Percentiles rank a stretch among this genome's conserved stretches.
phyloP scores from a whole-genome alignment of 2,113 vertebrate species.

The Laticauda colubrina region DNA sequence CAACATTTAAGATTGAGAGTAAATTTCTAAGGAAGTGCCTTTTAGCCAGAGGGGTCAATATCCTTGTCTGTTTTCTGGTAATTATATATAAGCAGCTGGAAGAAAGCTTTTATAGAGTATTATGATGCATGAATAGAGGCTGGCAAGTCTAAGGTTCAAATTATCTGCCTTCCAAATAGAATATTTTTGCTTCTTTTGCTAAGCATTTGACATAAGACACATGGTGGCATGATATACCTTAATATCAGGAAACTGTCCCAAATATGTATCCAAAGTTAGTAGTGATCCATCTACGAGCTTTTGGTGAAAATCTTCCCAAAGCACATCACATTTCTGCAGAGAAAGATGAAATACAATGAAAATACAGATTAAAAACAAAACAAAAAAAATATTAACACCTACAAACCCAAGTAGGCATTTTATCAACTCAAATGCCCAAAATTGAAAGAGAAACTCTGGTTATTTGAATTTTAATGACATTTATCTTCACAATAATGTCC shows the following conservation, averaged over 20 bases:
- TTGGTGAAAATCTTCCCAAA: slow-evolving; percentile 98
- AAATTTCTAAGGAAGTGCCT: background rate
- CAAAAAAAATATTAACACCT: background rate
- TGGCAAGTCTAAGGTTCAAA: background rate
- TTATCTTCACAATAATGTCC: background rate
- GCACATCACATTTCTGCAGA: slow-evolving; percentile 88
- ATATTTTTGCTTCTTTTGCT: background rate
- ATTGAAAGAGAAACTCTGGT: background rate
- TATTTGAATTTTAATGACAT: background rate
- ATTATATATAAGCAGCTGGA: background rate
- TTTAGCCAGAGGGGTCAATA: background rate
- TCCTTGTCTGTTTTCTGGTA: background rate
- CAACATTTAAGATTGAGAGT: background rate
- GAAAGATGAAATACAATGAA: slow-evolving; percentile 37
- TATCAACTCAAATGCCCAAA: background rate
- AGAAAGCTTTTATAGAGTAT: background rate
- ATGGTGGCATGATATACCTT: slow-evolving; percentile 76
- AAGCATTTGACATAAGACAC: background rate
- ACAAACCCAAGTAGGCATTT: background rate
- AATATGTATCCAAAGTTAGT: slow-evolving; percentile 88
- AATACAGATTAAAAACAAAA: slow-evolving; percentile 11
- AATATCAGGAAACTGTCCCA: slow-evolving; percentile 94
- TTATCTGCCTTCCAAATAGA: background rate
- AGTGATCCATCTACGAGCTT: slow-evolving; percentile 93
- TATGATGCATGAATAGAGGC: background rate